Evolutionary conservation across 2,797 vertebrate species (phyloP), one percentile per base, ranked within the genome.

Genomic region (Pseudomugil tenellus): DNA sequence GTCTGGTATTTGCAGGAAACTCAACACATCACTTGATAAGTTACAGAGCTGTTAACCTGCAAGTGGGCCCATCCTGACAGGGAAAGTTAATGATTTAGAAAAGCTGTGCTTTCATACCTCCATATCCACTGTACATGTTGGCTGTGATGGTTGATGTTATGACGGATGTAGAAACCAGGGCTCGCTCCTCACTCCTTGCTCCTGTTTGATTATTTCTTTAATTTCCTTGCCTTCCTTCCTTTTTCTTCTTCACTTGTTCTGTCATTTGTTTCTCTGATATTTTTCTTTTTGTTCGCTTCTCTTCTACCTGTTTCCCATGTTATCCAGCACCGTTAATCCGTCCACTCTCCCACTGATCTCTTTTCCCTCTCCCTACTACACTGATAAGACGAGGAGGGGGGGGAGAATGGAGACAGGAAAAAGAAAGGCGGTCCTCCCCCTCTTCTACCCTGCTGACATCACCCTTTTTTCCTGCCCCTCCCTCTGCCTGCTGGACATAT

Each of bases 81-180:
- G 76, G 43, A 76, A 28, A 64, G 64, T 80, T 80, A 84, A 72
- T 80, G 48, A 77, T 76, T 81, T 67, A 26, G 76, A 48, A 35
- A 23, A 28, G 49, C 41, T 3, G 29, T 46, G 56, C 53, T n/a
- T 37, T 43, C 84, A 54, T 89, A 95, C 94, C 94, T 95, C 92
- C 92, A 92, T 94, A 94, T 92, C 91, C 92, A 84, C 92, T 91
- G 92, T 94, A 94, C 94, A 94, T 95, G 84, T 70, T 66, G 49
- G 67, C 64, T 51, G 64, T 8, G 53, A 8, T 58, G 64, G 60
- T 65, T 29, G 73, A 72, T 49, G 58, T 37, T 21, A 29, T 14
- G 6, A 74, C 51, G 63, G 62, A 51, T 70, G 37, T 16, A 39
- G 37, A 74, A 55, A 60, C 69, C 48, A 58, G 31, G 2, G 53